A percentile compares a stretch with the other conserved stretches of the same genome.
Evolutionary conservation across 1,140 invertebrate species (phyloP).

Genomic region (Geopemphigus sp.): DNA sequence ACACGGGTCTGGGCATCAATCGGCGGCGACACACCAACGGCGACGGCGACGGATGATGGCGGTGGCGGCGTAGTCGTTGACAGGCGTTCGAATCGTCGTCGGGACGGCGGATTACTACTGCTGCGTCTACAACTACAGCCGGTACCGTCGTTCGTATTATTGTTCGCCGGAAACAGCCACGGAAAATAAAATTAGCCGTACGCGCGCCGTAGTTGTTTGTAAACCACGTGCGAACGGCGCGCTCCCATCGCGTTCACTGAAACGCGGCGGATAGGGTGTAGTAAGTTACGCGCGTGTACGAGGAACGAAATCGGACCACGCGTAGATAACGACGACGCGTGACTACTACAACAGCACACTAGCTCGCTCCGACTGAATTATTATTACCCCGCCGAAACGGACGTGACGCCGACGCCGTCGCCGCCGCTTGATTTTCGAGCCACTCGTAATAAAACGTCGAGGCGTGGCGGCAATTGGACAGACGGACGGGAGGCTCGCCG

Average conservation of each 20-base stretch:
- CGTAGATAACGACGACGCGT: too few species aligned
- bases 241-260: too few species aligned
- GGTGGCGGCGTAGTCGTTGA: background rate
- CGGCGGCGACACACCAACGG: slow-evolving; percentile 36
- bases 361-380: background rate
- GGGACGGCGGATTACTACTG: background rate
- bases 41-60: background rate
- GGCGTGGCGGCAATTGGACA: too few species aligned
- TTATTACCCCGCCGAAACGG: background rate
- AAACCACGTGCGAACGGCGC: background rate
- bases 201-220: too few species aligned
- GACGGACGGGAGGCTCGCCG: too few species aligned
- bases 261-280: background rate
- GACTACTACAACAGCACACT: too few species aligned
- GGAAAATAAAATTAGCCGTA: too few species aligned
- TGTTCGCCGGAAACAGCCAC: too few species aligned
- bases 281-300: background rate
- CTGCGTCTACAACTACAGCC: background rate
- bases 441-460: too few species aligned
- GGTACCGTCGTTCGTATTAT: background rate
- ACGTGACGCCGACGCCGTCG: too few species aligned
- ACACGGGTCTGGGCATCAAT: slow-evolving; percentile 41
- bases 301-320: too few species aligned
- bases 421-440: too few species aligned
- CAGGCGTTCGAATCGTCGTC: background rate